Evolutionary conservation across 2,113 vertebrate species (phyloP).

Genomic region (Caretta caretta): DNA sequence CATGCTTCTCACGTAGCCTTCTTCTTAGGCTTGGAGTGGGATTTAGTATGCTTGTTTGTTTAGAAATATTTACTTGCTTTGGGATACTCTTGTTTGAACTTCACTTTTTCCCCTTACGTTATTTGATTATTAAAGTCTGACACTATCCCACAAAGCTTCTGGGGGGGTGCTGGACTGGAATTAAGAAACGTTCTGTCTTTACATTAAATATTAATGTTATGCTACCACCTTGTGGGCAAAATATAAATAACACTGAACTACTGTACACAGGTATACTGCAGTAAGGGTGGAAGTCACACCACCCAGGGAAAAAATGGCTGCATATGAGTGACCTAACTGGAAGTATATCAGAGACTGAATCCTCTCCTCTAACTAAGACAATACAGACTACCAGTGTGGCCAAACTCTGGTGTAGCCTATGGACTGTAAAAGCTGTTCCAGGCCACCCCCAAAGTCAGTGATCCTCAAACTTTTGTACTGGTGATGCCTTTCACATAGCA

Average conservation of each 20-base stretch:
- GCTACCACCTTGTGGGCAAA: conserved; percentile 81
- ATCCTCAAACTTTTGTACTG: too few species aligned
- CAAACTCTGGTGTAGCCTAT: neutral
- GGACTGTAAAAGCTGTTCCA: neutral
- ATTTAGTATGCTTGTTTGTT: neutral
- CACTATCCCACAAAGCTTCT: neutral
- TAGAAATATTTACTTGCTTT: neutral
- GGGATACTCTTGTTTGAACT: neutral
- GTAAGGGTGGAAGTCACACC: rapidly evolving
- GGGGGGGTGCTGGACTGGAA: neutral
- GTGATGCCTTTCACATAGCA: too few species aligned
- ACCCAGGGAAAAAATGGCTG: rapidly evolving
- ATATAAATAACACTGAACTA: conserved; percentile 39
- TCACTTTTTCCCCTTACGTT: neutral
- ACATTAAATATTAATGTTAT: conserved; percentile 61
- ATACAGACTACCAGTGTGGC: neutral
- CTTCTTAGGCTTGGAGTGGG: neutral
- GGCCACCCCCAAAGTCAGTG: neutral
- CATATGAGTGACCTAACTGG: neutral
- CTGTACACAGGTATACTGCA: rapidly evolving
- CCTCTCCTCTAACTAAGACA: neutral
- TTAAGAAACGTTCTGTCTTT: neutral
- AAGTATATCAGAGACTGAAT: rapidly evolving
- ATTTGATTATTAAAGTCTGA: neutral
- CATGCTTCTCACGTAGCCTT: neutral